Evolutionary conservation across 2,797 vertebrate species (phyloP), one percentile per base, ranked within the genome.

Genomic region (Poeciliopsis paucimaculata): DNA sequence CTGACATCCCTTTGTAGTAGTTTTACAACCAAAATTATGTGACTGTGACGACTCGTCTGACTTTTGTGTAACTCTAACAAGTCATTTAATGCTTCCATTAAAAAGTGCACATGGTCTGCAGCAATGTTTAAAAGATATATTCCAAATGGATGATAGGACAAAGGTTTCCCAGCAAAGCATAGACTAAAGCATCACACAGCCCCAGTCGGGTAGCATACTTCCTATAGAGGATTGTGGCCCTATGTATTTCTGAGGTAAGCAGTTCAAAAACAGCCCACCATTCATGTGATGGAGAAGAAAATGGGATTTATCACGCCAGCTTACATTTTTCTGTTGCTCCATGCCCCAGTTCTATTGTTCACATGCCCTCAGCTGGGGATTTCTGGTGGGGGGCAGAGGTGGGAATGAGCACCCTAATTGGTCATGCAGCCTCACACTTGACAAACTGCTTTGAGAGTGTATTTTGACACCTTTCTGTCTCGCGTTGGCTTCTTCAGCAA

Each of bases 11-110:
- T 41, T 68, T 23, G 46, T 2, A 15, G 75, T 51, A 57, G 34
- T 43, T 82, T 88, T 23, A 49, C 73, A 66, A 23, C 72, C 46
- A 28, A 72, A 28, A 71, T 72, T 23, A 49, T 26, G 39, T 60
- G 49, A 74, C 77, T 60, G 3, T 36, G 13, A 41, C 15, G 26
- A 62, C 71, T 46, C 75, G 53, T 23, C 41, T 55, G 46, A 66
- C 46, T 46, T 11, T 41, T 74, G 73, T 36, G n/a, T 57, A 51
- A 80, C 75, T 36, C 77, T 77, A 51, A 76, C 76, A 36, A 70
- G 53, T 75, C 49, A 62, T 55, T 31, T 43, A 76, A 39, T 60
- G 55, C 13, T 60, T 60, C 4, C 57, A 60, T 31, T 7, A 60
- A 60, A 60, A 60, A 1, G 28, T 60, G 11, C 12, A 31, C 57